These are phyloP conservation scores for Aleiodes alternator DNA, from an alignment of 2,888 invertebrate genomes.

Conservation along the genomic window DNA sequence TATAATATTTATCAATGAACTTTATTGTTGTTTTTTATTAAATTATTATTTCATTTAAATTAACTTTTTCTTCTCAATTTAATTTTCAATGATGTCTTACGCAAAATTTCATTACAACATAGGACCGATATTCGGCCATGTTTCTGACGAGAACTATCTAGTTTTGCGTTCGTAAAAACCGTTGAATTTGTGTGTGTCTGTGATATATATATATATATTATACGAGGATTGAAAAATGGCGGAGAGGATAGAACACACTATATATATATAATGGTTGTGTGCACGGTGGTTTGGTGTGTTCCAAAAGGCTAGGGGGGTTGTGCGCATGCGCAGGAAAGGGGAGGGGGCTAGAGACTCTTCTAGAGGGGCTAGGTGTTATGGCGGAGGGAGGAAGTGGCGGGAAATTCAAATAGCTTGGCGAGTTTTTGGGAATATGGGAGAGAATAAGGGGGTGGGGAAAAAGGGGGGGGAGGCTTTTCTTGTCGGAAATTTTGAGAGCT, in stretches of 20 bases:
- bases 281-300: conserved; percentile 18
- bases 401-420: no score
- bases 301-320: conserved; percentile 25
- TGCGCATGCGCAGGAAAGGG: conserved; percentile 37
- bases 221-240: conserved; percentile 83
- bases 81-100: conserved; percentile 62
- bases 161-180: conserved; percentile 65
- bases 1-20: conserved; percentile 15
- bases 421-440: no score
- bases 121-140: conserved; percentile 73
- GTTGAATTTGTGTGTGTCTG: no score
- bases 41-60: conserved; percentile 21
- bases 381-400: no score
- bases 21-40: background rate
- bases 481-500: no score
- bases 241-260: no score
- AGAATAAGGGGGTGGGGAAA: no score
- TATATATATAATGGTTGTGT: no score
- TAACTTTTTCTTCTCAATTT: background rate
- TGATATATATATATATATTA: no score
- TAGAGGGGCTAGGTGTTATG: no score
- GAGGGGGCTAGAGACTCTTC: no score
- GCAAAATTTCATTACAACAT: conserved; percentile 70
- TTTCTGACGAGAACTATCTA: conserved; percentile 72
- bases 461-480: no score